Percentiles rank a stretch among this genome's conserved stretches.
Conservation (phyloP, 2,797 vertebrate species). For the Lates japonicus region DNA sequence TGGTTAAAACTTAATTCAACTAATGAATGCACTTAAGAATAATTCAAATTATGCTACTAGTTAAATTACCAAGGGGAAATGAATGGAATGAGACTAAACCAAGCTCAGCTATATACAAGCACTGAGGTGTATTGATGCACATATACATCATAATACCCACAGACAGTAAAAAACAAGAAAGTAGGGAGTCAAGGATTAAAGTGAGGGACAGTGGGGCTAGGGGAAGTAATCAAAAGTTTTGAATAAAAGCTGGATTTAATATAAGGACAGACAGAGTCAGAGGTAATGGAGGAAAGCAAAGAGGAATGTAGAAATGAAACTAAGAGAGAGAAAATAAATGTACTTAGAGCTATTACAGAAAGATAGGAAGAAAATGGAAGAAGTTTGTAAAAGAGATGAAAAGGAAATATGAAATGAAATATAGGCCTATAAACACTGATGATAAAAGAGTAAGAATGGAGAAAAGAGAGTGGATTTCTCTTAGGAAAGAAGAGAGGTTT, state of each 20-base stretch:
- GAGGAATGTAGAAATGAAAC: neutral
- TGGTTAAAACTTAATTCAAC: neutral
- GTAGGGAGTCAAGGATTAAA: neutral
- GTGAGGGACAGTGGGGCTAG: neutral
- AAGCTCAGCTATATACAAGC: neutral
- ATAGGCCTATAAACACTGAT: neutral
- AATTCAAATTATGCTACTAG: neutral
- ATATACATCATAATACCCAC: neutral
- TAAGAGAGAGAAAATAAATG: neutral
- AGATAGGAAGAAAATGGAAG: neutral
- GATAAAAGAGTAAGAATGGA: neutral
- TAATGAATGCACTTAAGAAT: neutral
- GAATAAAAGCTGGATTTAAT: neutral
- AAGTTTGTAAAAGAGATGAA: neutral
- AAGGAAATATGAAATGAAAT: neutral
- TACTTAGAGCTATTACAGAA: neutral
- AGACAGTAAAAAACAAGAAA: conserved; percentile 3
- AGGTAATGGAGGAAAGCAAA: neutral
- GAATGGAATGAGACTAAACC: neutral
- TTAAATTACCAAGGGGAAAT: neutral
- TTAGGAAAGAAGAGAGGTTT: conserved; percentile 16
- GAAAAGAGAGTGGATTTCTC: neutral
- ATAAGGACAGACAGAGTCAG: neutral
- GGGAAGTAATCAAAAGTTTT: neutral
- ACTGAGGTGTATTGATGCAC: neutral